Conservation (phyloP, 53 echinoderm and acorn worm species). For the Mesocentrotus franciscanus region DNA sequence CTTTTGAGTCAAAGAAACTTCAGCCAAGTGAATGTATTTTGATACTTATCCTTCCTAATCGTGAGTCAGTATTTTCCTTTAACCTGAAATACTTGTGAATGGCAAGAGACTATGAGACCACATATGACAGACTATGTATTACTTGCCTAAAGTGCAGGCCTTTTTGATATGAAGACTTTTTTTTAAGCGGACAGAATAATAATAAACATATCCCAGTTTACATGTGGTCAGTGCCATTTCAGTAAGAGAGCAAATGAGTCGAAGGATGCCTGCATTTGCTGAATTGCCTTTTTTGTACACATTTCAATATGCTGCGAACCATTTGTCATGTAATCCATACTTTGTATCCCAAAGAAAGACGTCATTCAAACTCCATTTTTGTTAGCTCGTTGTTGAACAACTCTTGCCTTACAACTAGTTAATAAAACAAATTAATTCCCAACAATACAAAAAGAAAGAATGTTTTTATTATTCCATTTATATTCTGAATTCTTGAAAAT, state of each 20-base stretch:
- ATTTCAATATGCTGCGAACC: conserved; percentile 47
- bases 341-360: conserved; percentile 36
- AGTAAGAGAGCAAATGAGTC: conserved; percentile 1
- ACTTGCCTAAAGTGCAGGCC: neutral
- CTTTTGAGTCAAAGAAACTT: neutral
- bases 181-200: neutral
- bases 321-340: conserved; percentile 38
- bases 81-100: conserved; percentile 23
- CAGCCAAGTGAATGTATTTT: conserved; percentile 19
- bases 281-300: conserved; percentile 51
- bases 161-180: neutral
- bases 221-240: neutral
- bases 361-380: neutral
- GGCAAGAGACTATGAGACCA: neutral
- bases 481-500: neutral
- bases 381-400: neutral
- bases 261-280: conserved; percentile 31
- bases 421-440: neutral
- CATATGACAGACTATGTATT: neutral
- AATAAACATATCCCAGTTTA: neutral
- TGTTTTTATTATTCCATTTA: neutral
- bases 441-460: neutral
- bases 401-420: conserved; percentile 21
- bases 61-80: conserved; percentile 20
- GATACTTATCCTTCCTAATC: neutral